Base-by-base conservation (phyloP, 2,797 vertebrate species). In the Spheniscus humboldti region DNA sequence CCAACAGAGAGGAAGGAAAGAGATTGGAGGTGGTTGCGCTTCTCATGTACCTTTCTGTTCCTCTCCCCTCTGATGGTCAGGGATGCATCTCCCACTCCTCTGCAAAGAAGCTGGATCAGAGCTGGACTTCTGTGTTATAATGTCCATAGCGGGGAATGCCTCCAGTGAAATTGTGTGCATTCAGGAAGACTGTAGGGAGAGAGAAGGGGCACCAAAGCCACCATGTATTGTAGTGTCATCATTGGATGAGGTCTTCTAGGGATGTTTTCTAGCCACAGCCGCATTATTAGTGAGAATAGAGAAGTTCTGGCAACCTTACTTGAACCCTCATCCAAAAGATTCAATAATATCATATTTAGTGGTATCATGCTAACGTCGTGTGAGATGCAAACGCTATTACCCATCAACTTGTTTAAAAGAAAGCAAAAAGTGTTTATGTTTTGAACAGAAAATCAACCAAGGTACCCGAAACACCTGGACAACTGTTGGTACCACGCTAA, bases 321-420 rank as follows among this genome's bases (percentile, higher is more conserved):
- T 55, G 30, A 80, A 53, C 63, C 23, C 10, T 57, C 16, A 39
- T 86, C 41, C 52, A 47, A n/a, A 81, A 75, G 71, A 45, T 19
- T 77, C 9, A 17, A 5, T 35, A 62, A 48, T 41, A 31, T 6
- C 11, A 1, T 79, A 39, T 39, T 45, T 68, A 74, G 27, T 0
- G 0, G 8, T 57, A 23, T 53, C 1, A 1, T 15, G 19, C 35
- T 69, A 30, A 48, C 17, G 41, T 73, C 19, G 12, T 1, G 7
- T n/a, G 27, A 76, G 30, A 68, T 59, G 41, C 27, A 74, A 84
- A 28, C 1, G 1, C 30, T 56, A 4, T 22, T 59, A 53, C 20
- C 33, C 27, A 77, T 47, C 13, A 31, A 9, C 41, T 71, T 71
- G 9, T 69, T 85, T 52, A 31, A 73, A 56, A 56, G 56, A 73